A percentile compares a stretch with the other conserved stretches of the same genome.
Conservation (phyloP, 2,797 vertebrate genomes). For the Smutsia gigantea region DNA sequence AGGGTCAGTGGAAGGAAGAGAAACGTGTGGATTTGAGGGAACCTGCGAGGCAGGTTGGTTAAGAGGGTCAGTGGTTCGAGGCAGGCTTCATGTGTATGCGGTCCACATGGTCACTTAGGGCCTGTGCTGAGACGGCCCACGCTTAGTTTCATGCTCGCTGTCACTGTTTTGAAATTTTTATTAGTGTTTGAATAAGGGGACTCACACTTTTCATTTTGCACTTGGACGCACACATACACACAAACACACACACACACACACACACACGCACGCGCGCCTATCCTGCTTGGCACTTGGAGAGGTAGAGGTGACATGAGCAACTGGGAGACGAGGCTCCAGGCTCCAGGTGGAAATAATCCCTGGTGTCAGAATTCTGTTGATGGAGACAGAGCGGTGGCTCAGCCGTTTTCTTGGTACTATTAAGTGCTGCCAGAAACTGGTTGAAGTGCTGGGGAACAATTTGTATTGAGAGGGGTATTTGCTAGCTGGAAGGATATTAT, state of each 20-base stretch:
- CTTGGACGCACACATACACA: neutral
- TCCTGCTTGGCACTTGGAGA: neutral
- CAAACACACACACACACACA: no score
- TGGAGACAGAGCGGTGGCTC: no score
- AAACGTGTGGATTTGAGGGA: neutral
- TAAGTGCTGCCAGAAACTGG: neutral
- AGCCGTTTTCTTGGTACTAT: neutral
- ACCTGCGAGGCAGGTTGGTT: rapidly evolving
- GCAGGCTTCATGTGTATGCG: rapidly evolving
- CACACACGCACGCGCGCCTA: no score
- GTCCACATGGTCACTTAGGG: neutral
- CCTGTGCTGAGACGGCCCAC: neutral
- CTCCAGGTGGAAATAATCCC: rapidly evolving
- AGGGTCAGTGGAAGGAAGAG: neutral
- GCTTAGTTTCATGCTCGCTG: neutral
- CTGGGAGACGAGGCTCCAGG: rapidly evolving
- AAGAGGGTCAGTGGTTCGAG: neutral
- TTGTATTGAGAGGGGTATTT: no score
- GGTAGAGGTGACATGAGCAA: neutral
- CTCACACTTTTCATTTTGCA: neutral
- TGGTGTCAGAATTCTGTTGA: neutral
- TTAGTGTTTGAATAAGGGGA: neutral
- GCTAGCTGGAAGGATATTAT: neutral
- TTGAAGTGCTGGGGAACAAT: neutral
- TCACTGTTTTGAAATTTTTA: neutral